Evolutionary conservation across 2,888 invertebrate species (phyloP).

Genomic region (Steinernema hermaphroditum): DNA sequence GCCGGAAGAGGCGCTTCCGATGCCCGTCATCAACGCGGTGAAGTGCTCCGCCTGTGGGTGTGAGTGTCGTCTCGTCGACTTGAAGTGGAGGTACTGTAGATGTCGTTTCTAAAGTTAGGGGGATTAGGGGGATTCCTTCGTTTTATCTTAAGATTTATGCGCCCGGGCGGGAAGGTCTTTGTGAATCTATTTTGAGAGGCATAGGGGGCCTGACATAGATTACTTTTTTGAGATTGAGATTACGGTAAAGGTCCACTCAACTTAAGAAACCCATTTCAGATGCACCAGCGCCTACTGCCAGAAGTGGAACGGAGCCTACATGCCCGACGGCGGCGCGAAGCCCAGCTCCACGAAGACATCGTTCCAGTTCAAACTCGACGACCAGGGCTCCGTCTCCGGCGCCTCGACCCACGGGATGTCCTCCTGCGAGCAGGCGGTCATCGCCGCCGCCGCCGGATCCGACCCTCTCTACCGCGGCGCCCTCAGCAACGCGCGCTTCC

Average conservation of each 20-base stretch:
- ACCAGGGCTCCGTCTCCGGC: conserved; percentile 34
- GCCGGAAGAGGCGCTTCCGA: conserved; percentile 47
- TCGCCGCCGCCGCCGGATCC: conserved; percentile 16
- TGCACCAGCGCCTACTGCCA: conserved; percentile 42
- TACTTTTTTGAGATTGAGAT: too few relatives aligned
- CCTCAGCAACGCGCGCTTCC: conserved; percentile 3
- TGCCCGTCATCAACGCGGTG: conserved; percentile 42
- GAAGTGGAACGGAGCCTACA: conserved; percentile 40
- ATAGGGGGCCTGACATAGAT: too few relatives aligned
- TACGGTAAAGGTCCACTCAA: too few relatives aligned
- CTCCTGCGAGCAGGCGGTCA: conserved; percentile 9
- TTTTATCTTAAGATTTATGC: too few relatives aligned
- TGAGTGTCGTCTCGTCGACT: conserved; percentile 46
- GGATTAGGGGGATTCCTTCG: too few relatives aligned
- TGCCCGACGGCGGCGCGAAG: conserved; percentile 32
- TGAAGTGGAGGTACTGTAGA: conserved; percentile 38
- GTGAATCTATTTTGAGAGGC: too few relatives aligned
- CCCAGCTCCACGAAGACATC: conserved; percentile 30
- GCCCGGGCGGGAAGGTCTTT: too few relatives aligned
- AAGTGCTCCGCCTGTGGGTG: conserved; percentile 53
- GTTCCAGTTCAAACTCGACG: conserved; percentile 30
- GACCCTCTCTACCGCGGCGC: conserved; percentile 4
- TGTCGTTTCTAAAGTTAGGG: not conserved
- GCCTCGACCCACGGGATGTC: conserved; percentile 28
- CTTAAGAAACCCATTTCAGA: conserved; percentile 30